Base-by-base conservation (phyloP, 2,113 vertebrate species). In the Proteles cristata region DNA sequence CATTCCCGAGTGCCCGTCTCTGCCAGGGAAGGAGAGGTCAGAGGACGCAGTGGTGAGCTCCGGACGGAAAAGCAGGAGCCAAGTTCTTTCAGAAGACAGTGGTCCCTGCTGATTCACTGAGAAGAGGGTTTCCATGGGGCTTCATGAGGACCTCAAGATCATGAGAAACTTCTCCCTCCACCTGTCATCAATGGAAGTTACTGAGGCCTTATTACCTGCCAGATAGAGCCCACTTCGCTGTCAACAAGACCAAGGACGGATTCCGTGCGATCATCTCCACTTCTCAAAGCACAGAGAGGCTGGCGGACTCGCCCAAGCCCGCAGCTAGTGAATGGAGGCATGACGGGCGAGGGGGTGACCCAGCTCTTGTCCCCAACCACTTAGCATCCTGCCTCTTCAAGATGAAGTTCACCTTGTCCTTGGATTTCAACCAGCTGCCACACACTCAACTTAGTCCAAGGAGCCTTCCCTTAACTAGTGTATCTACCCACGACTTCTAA, bases 311-410 rank as follows among this genome's bases (percentile, higher is more conserved):
- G 76, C 61, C 66, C 19, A n/a, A 17, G 17, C 6, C 80, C 11
- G 0, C 43, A 48, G 74, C 61, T 17, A 5, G 28, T 16, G 39
- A 33, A 17, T 2, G 4, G 28, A 71, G 66, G 35, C 0, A 0
- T 0, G 7, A 11, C 12, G 53, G 53, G 50, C 45, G 45, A 2
- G 53, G 53, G 53, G 53, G 53, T 17, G 15, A 55, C 53, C 3
- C 5, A 35, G 25, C 15, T 14, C 21, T 58, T 0, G 3, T 15
- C 23, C 69, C n/a, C 12, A 58, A 4, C 3, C 50, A 19, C n/a
- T 50, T 5, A 68, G 73, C 53, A 14, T 10, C 35, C 55, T 39
- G 43, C 35, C 92, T 10, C 53, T 91, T 5, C 23, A 5, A 53
- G 4, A 39, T 16, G 48, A n/a, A 55, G 15, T 31, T 74, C 19